Evolutionary conservation across 2,113 vertebrate species (phyloP).

Genomic region (Hypocryptadius cinnamomeus): DNA sequence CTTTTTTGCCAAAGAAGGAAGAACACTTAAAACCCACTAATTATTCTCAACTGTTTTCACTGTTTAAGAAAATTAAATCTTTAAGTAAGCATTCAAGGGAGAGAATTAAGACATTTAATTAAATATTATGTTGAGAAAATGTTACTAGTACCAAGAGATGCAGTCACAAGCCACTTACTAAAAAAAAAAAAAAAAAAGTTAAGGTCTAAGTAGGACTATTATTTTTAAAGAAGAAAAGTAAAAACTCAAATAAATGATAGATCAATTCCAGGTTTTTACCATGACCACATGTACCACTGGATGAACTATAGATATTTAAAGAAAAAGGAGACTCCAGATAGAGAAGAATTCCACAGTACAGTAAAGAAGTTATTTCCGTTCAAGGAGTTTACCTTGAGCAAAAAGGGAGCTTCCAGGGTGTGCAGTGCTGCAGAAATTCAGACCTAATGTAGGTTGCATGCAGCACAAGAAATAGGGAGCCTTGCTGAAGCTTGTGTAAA

Average conservation of each 20-base stretch:
- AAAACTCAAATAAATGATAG: neutral
- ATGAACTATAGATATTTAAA: neutral
- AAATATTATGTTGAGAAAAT: neutral
- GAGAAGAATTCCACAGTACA: neutral
- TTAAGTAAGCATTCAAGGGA: neutral
- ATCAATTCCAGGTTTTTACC: neutral
- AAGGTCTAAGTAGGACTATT: neutral
- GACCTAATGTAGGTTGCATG: neutral
- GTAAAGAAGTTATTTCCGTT: neutral
- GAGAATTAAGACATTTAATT: neutral
- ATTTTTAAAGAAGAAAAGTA: neutral
- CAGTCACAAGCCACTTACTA: neutral
- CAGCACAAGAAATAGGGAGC: neutral
- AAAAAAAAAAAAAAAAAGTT: neutral
- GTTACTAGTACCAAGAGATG: neutral
- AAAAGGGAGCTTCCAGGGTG: constrained; percentile 32
- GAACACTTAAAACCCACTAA: neutral
- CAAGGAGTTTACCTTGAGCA: constrained; percentile 23
- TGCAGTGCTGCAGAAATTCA: constrained; percentile 33
- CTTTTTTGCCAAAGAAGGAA: neutral
- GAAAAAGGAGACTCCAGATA: neutral
- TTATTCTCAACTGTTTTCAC: neutral
- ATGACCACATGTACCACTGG: neutral
- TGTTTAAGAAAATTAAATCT: neutral
- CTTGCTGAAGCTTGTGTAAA: constrained; percentile 22